Percentiles rank a stretch among this genome's conserved stretches.
These are phyloP conservation scores for Montipora sp. DNA, from an alignment of 64 coral and sea anemone species.

Conservation along the genomic window DNA sequence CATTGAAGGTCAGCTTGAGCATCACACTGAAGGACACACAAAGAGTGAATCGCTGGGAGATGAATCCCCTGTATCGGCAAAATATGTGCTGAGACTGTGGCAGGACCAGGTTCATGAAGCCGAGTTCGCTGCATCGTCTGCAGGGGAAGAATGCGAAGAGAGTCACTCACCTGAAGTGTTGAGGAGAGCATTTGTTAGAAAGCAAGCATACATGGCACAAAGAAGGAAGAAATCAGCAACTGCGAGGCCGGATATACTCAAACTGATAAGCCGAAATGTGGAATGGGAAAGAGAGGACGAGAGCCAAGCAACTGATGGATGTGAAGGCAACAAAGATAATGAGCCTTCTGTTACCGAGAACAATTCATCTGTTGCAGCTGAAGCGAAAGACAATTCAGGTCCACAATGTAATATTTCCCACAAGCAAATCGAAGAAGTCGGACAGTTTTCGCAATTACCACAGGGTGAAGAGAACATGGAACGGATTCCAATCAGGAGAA, in stretches of 20 bases:
- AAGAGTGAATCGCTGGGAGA: not conserved
- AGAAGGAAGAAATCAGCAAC: slow-evolving; percentile 32
- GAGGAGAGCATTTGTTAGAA: slow-evolving; percentile 21
- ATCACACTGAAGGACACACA: not conserved
- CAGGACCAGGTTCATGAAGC: slow-evolving; percentile 18
- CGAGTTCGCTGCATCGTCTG: not conserved
- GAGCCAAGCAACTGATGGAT: not conserved
- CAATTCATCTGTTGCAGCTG: not conserved
- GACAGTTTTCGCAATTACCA: not conserved
- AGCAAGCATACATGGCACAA: slow-evolving; percentile 29
- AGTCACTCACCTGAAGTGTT: not conserved
- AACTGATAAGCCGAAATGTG: not conserved
- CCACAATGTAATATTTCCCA: not conserved
- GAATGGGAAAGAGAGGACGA: not conserved
- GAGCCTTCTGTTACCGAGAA: not conserved
- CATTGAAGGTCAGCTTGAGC: not conserved
- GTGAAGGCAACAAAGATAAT: not conserved
- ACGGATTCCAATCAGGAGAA: slow-evolving; percentile 3
- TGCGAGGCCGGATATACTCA: slow-evolving; percentile 26
- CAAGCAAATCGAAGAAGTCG: not conserved
- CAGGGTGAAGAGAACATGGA: not conserved
- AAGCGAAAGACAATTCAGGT: not conserved
- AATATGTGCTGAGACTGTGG: slow-evolving; percentile 20
- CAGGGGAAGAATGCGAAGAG: not conserved
- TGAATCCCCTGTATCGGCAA: slow-evolving; percentile 28